Conservation (phyloP, 2,797 vertebrate genomes). For the Sebastes kiyomatsui region DNA sequence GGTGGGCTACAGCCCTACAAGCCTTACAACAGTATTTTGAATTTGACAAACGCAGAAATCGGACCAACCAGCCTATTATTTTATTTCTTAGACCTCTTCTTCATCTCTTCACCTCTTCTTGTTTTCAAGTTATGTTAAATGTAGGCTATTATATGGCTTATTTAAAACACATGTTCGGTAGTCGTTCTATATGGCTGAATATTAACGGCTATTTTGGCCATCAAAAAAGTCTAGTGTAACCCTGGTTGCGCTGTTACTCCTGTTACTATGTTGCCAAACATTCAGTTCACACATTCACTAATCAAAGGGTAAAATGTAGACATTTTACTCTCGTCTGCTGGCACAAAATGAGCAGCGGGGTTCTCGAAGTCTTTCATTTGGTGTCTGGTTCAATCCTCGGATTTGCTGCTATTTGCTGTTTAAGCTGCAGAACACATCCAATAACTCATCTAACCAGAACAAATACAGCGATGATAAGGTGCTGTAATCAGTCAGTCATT, state of each 20-base stretch:
- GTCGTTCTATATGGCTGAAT: too few relatives aligned
- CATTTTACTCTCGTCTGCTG: neutral
- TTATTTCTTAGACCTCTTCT: too few relatives aligned
- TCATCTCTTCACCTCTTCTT: too few relatives aligned
- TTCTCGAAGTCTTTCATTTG: conserved; percentile 4
- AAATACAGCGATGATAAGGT: conserved; percentile 59
- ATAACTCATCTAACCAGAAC: conserved; percentile 58
- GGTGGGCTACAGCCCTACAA: too few relatives aligned
- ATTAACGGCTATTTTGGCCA: too few relatives aligned
- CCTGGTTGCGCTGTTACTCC: neutral
- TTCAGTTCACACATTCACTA: neutral
- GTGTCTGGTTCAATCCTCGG: conserved; percentile 20
- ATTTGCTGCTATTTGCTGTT: conserved; percentile 46
- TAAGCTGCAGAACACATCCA: conserved; percentile 56
- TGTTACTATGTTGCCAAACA: neutral
- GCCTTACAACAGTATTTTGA: too few relatives aligned
- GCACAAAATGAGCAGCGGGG: neutral
- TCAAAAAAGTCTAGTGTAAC: too few relatives aligned
- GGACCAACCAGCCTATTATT: too few relatives aligned
- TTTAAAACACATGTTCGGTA: too few relatives aligned
- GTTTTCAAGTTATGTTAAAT: too few relatives aligned
- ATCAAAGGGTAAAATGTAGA: conserved; percentile 2
- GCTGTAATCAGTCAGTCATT: conserved; percentile 61
- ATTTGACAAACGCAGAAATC: too few relatives aligned
- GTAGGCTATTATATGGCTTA: too few relatives aligned